Percentiles rank a stretch among this genome's conserved stretches.
These are phyloP conservation scores for Garra rufa DNA, from an alignment of 2,113 vertebrate species.

Conservation along the genomic window DNA sequence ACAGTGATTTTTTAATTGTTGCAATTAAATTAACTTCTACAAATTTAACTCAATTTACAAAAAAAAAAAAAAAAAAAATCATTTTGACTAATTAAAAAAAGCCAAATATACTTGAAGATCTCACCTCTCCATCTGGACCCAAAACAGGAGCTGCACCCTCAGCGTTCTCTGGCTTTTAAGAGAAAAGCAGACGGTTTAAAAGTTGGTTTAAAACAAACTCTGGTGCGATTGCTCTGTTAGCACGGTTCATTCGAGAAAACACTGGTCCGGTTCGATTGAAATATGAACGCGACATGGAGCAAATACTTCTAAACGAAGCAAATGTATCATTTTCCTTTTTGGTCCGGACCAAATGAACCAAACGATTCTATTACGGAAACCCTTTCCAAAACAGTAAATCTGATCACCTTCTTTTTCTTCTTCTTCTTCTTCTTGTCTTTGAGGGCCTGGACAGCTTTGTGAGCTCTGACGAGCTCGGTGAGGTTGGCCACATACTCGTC, in stretches of 20 bases:
- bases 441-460: constrained; percentile 93
- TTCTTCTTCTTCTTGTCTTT: constrained; percentile 91
- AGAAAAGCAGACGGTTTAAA: constrained; percentile 24
- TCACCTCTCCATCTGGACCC: constrained; percentile 92
- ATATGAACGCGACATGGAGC: too few species aligned
- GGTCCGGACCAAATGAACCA: too few species aligned
- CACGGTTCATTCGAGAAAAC: too few species aligned
- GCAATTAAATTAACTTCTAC: too few species aligned
- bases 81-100: neutral
- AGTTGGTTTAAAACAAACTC: too few species aligned
- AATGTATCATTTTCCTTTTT: too few species aligned
- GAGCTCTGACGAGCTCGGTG: constrained; percentile 92
- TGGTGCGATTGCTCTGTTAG: too few species aligned
- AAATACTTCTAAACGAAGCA: too few species aligned
- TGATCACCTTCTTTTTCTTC: constrained; percentile 83
- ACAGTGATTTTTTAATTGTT: too few species aligned
- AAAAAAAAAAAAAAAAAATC: too few species aligned
- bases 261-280: too few species aligned
- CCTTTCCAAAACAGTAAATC: neutral
- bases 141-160: constrained; percentile 82
- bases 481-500: constrained; percentile 98
- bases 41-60: too few species aligned
- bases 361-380: neutral
- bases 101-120: constrained; percentile 36
- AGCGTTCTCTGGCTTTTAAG: constrained; percentile 82